Percentiles rank a stretch among this genome's conserved stretches.
Conservation (phyloP, 2,888 invertebrate species). For the Cyaniris semiargus region DNA sequence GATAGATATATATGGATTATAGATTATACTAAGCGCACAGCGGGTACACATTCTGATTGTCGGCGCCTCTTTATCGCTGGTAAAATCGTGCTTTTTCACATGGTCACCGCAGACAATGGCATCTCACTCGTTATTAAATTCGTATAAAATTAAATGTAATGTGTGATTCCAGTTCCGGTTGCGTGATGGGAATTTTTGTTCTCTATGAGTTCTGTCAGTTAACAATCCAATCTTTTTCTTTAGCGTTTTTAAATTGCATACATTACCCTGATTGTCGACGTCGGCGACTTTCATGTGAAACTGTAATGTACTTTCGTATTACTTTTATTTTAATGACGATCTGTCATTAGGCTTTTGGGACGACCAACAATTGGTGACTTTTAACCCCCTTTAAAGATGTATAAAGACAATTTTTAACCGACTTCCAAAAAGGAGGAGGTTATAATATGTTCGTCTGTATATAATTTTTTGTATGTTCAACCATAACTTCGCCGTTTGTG, state of each 20-base stretch:
- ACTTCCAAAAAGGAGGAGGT: too few species aligned
- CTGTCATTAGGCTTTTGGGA: background rate
- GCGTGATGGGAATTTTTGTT: conserved; percentile 73
- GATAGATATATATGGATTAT: conserved; percentile 71
- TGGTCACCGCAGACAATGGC: conserved; percentile 70
- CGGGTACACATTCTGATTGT: conserved; percentile 70
- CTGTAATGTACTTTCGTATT: conserved; percentile 27
- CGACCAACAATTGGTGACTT: background rate
- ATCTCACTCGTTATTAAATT: conserved; percentile 79
- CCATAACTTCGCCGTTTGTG: too few species aligned
- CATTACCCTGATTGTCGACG: conserved; percentile 30
- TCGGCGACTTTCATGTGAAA: conserved; percentile 29
- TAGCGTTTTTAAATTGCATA: conserved; percentile 32
- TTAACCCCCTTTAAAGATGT: background rate
- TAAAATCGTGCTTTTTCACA: conserved; percentile 75
- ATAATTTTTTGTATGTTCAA: too few species aligned
- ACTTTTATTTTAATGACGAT: conserved; percentile 12
- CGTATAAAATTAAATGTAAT: conserved; percentile 80
- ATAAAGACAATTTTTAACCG: background rate
- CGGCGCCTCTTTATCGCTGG: conserved; percentile 76
- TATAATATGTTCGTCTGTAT: too few species aligned
- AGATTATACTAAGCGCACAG: conserved; percentile 71
- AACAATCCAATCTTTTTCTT: conserved; percentile 31
- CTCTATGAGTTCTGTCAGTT: conserved; percentile 39
- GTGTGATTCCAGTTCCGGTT: conserved; percentile 77